Evolutionary conservation across 2,797 vertebrate species (phyloP).

Genomic region (Trichosurus vulpecula): DNA sequence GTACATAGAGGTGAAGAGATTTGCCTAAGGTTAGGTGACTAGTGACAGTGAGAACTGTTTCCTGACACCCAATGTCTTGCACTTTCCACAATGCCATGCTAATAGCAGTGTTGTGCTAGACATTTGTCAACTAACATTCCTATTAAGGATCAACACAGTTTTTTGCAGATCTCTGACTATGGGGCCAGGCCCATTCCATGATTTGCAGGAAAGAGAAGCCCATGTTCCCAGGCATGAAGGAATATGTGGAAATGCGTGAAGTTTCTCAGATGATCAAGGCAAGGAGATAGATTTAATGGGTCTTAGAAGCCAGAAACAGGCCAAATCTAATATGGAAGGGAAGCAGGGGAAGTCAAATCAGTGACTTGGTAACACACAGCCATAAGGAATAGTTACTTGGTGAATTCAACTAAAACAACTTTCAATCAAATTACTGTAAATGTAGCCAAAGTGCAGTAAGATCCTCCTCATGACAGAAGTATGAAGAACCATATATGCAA

Average conservation of each 20-base stretch:
- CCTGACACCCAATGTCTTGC: not conserved
- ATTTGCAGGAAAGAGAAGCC: not conserved
- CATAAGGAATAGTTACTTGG: not conserved
- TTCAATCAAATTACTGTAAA: not conserved
- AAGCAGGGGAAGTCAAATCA: not conserved
- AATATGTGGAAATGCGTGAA: not conserved
- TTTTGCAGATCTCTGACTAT: not conserved
- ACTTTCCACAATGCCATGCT: not conserved
- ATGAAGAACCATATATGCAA: not conserved
- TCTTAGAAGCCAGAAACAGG: not conserved
- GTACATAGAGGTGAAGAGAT: not conserved
- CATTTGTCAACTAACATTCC: not conserved
- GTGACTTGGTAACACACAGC: not conserved
- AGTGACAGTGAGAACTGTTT: too few relatives aligned
- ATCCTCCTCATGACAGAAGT: not conserved
- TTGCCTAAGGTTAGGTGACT: not conserved
- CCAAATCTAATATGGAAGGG: not conserved
- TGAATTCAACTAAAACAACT: not conserved
- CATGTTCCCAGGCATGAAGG: not conserved
- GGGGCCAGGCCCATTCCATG: not conserved
- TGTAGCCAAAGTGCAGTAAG: not conserved
- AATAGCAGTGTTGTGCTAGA: not conserved
- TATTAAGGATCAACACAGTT: not conserved
- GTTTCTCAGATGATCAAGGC: not conserved
- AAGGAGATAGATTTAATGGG: not conserved